These are phyloP conservation scores for Euthynnus affinis DNA, from an alignment of 2,797 vertebrate species.

Conservation along the genomic window DNA sequence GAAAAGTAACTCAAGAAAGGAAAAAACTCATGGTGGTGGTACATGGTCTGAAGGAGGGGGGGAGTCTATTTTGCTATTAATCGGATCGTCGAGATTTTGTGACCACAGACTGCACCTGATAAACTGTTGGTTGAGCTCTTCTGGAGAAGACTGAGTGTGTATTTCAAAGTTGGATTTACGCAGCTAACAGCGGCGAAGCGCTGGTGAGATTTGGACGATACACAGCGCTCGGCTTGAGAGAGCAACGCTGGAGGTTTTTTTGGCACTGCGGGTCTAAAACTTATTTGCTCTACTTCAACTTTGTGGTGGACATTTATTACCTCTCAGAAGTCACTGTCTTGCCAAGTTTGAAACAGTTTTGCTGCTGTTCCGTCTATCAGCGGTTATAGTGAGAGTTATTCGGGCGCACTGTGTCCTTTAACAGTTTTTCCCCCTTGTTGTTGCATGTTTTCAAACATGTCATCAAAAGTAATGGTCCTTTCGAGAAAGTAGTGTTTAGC, in stretches of 20 bases:
- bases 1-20: slow-evolving; percentile 79
- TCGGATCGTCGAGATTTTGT: slow-evolving; percentile 71
- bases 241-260: slow-evolving; percentile 48
- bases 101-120: slow-evolving; percentile 75
- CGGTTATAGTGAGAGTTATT: slow-evolving; percentile 36
- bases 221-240: slow-evolving; percentile 45
- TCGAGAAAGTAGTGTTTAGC: slow-evolving; percentile 37
- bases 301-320: slow-evolving; percentile 4
- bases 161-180: slow-evolving; percentile 75
- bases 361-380: slow-evolving; percentile 23
- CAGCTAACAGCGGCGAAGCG: slow-evolving; percentile 51
- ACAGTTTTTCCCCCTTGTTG: background rate
- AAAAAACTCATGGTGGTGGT: slow-evolving; percentile 78
- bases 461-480: slow-evolving; percentile 25
- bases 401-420: slow-evolving; percentile 31
- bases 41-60: slow-evolving; percentile 66
- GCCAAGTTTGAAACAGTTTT: slow-evolving; percentile 18
- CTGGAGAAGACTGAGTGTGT: slow-evolving; percentile 32
- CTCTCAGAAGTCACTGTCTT: background rate
- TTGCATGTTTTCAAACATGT: slow-evolving; percentile 51
- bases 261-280: slow-evolving; percentile 36
- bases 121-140: slow-evolving; percentile 52
- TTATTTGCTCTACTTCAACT: slow-evolving; percentile 6
- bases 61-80: slow-evolving; percentile 72
- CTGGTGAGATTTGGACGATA: slow-evolving; percentile 54